Conservation (phyloP, 2,113 vertebrate species). For the Psophia crepitans region DNA sequence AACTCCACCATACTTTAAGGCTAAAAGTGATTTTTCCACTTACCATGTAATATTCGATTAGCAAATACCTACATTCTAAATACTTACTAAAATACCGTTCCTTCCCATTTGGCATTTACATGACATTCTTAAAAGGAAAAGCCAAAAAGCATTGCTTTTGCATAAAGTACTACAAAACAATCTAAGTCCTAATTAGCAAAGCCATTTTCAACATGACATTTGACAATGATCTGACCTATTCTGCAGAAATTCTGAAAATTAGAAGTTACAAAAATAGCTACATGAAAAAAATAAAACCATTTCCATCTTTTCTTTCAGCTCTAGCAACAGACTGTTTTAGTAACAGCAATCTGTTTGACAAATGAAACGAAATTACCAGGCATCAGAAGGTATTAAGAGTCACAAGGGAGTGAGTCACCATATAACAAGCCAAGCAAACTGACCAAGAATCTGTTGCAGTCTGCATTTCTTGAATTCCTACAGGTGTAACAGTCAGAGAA, state of each 20-base stretch:
- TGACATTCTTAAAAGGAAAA: neutral
- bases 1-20: neutral
- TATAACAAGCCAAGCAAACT: neutral
- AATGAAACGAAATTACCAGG: neutral
- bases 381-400: neutral
- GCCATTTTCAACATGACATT: neutral
- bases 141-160: accelerated
- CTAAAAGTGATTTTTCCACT: neutral
- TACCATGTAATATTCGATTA: neutral
- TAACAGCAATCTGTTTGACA: constrained; percentile 11
- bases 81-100: neutral
- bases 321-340: constrained; percentile 1
- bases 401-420: constrained; percentile 15
- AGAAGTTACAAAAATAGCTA: neutral
- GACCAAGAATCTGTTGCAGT: neutral
- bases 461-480: neutral
- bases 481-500: neutral
- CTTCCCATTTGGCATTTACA: neutral
- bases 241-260: neutral
- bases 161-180: neutral
- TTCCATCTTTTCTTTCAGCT: neutral
- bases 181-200: neutral
- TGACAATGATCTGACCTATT: neutral
- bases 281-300: neutral
- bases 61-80: neutral